Evolutionary conservation across 2,113 vertebrate genomes (phyloP).

Genomic region (Coryphaenoides rupestris): DNA sequence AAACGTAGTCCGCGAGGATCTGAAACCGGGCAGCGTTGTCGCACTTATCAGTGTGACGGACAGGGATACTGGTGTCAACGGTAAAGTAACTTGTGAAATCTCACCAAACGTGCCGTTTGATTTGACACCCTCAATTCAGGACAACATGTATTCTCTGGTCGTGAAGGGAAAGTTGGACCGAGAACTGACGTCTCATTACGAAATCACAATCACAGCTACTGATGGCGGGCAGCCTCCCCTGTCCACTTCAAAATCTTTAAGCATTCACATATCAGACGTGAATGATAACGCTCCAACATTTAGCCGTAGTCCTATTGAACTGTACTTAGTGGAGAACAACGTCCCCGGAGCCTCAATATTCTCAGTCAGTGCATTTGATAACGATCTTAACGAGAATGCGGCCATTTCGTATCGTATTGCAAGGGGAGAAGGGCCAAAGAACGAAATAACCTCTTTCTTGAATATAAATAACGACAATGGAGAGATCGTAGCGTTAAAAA

Average conservation of each 20-base stretch:
- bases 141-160: constrained; percentile 66
- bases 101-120: constrained; percentile 55
- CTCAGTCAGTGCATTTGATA: constrained; percentile 54
- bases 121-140: constrained; percentile 59
- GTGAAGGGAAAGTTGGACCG: constrained; percentile 56
- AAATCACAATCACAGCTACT: constrained; percentile 59
- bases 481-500: constrained; percentile 44
- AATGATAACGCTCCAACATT: constrained; percentile 59
- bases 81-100: constrained; percentile 58
- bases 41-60: constrained; percentile 61
- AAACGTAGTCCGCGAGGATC: constrained; percentile 48
- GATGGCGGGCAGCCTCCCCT: constrained; percentile 58
- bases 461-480: constrained; percentile 60
- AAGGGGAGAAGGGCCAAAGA: constrained; percentile 4
- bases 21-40: constrained; percentile 59
- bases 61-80: constrained; percentile 57
- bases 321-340: constrained; percentile 70
- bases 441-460: constrained; percentile 36
- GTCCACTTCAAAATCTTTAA: constrained; percentile 38
- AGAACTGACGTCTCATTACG: constrained; percentile 49
- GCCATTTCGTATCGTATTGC: constrained; percentile 39
- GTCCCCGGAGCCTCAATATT: constrained; percentile 28
- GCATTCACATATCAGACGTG: constrained; percentile 56
- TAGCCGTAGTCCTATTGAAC: constrained; percentile 34
- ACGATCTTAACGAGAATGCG: constrained; percentile 64